These are phyloP conservation scores for Phyllopteryx taeniolatus DNA, from an alignment of 2,113 vertebrate species.

Conservation along the genomic window DNA sequence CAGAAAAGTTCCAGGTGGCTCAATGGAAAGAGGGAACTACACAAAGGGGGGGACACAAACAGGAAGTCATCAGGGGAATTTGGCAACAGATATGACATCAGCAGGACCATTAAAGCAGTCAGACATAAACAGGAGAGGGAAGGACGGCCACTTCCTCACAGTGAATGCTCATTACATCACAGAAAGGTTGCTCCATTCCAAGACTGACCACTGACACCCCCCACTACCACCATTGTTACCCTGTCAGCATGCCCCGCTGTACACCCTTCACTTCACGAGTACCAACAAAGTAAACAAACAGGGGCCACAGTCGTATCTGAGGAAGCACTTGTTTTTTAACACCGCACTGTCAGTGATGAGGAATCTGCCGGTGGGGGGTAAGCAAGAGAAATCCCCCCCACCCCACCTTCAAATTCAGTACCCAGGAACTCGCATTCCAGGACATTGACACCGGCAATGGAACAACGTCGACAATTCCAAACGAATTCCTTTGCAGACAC, in stretches of 20 bases:
- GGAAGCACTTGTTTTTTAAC: constrained; percentile 70
- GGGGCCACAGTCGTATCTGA: constrained; percentile 53
- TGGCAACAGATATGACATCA: constrained; percentile 56
- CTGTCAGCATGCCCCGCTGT: constrained; percentile 50
- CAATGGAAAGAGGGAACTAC: constrained; percentile 25
- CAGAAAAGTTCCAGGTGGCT: constrained; percentile 12
- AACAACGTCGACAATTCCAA: constrained; percentile 18
- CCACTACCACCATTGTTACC: constrained; percentile 52
- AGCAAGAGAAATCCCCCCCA: background rate
- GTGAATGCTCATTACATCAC: constrained; percentile 59
- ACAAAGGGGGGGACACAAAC: constrained; percentile 44
- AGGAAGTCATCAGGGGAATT: constrained; percentile 56
- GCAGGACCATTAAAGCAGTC: constrained; percentile 26
- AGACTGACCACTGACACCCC: constrained; percentile 40
- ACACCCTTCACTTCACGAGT: constrained; percentile 59
- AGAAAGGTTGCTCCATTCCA: constrained; percentile 39
- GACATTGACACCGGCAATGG: constrained; percentile 40
- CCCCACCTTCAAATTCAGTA: constrained; percentile 29
- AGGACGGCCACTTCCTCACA: constrained; percentile 56
- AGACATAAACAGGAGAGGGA: constrained; percentile 71
- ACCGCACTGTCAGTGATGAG: constrained; percentile 43
- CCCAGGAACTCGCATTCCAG: constrained; percentile 50
- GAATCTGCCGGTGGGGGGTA: constrained; percentile 49
- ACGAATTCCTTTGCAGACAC: constrained; percentile 31
- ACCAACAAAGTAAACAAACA: constrained; percentile 65